Evolutionary conservation across 2,888 invertebrate species (phyloP), one percentile per base, ranked within the genome.

Genomic region (Epinotia brunnichana): DNA sequence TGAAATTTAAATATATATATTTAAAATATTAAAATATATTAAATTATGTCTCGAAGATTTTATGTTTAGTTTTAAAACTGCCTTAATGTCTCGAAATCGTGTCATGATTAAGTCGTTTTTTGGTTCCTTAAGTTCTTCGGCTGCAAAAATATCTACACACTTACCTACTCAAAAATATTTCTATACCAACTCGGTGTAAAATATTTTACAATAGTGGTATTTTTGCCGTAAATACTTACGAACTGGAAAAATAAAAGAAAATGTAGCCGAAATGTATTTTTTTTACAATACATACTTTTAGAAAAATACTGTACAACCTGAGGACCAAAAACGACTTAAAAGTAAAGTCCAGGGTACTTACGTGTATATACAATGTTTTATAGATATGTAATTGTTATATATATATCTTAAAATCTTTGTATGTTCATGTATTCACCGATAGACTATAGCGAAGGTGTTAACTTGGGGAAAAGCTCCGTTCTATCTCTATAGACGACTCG

Each of bases 31-130:
- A 54, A 41, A 48, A 54, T 41, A 61, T 24, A 64, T 59, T 44
- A 7, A 68, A 54, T n/a, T 70, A 59, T 70, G 70, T 59, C 59
- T 64, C 62, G 72, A 64, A n/a, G n/a, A 51, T 69, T 57, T 63
- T 62, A 53, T 44, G 54, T 70, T 70, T 70, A 70, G 56, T 24
- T 67, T 62, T 68, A 69, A 72, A 59, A 74, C 72, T 73, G 74
- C 73, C 76, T 74, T 70, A 70, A 68, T 62, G 41, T 62, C 54
- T 64, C 53, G 59, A 70, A 39, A 64, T 35, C 54, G 57, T 69
- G 69, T 48, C 48, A 60, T n/a, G 19, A 15, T 62, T 51, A 62
- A 48, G 29, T 61, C 29, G 44, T 61, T 56, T n/a, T 69, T 61
- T 62, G 41, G 29, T 56, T 69, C 10, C 59, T n/a, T 21, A 21